Evolutionary conservation across 1,140 invertebrate species (phyloP), one percentile per base, ranked within the genome.

Genomic region (Apis mellifera): DNA sequence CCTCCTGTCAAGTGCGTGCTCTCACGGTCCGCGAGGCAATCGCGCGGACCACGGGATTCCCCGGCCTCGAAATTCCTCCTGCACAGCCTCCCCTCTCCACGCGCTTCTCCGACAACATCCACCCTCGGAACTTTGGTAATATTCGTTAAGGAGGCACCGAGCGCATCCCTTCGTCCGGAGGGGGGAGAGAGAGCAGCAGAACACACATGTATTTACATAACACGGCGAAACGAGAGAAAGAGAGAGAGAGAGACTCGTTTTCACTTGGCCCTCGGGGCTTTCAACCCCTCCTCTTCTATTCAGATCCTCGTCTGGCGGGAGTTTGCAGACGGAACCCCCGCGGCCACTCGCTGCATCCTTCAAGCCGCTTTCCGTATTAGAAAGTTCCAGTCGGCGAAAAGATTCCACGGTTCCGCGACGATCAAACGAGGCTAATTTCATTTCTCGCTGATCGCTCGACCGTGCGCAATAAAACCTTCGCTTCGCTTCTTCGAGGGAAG

Each of bases 201-300:
- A 66, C 86, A 83, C 87, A 76, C 64, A 68, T 76, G 72, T 82
- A 88, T 88, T 88, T 88, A 80, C 86, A 82, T 88, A 87, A 85
- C 79, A 87, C 86, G 32, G 75, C 54, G 79, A 64, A 80, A 48
- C 52, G 70, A 57, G 19, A 23, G n/a, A 32, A 3, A 32, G 23
- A 62, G 60, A 26, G 15, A 26, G n/a, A 13, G 23, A 50, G 64
- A 80, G 75, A 72, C 59, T 84, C 78, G 50, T 72, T 84, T 84
- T 84, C 83, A 74, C 78, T 78, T 64, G 52, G 54, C 76, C 86
- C 78, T 32, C 19, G 55, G 74, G 55, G 32, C 26, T 70, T 62
- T 54, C 64, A 73, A 81, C 62, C 66, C 32, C n/a, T n/a, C 59
- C 66, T 52, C 13, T 50, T 42, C 26, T 42, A 19, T 77, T n/a